Evolutionary conservation across 2,888 invertebrate species (phyloP), one percentile per base, ranked within the genome.

Genomic region (Polymixis flavicincta): DNA sequence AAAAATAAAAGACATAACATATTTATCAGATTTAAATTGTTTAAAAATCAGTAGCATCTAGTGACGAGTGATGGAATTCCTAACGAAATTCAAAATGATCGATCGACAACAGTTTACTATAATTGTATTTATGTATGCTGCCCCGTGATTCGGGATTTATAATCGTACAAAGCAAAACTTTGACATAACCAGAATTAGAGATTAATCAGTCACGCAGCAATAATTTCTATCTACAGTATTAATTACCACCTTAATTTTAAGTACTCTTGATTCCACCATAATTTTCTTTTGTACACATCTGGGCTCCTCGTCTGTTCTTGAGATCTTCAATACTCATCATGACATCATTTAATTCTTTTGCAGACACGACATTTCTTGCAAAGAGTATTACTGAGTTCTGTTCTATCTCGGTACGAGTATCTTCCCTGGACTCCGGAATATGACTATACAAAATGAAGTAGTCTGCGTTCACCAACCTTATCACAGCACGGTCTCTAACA

Each of bases 311-410:
- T 72, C 72, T 71, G 22, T 63, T 52, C 57, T 67, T 78, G 11
- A 78, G 45, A 0, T 78, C 78, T 42, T 78, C 78, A 63, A 72
- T 78, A 25, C 22, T 63, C 25, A n/a, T 8, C 55, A 67, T 67
- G 8, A 67, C 32, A 0, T 28, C 3, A 13, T 0, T 0, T 17
- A 78, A 37, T 6, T 32, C 1, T 0, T 66, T 6, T 28, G 54
- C 7, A 42, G 78, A 19, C 22, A 66, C 66, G 3, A 66, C 55
- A 3, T 82, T 55, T 50, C 14, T 61, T 14, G 14, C 67, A 60
- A 72, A 73, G 5, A 82, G 50, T 17, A 57, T 1, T 11, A 59
- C 82, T 13, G 2, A 7, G 17, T 72, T 82, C 17, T 28, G 72
- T 52, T 82, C 74, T n/a, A 57, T 19, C 0, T 54, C 71, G n/a